Evolutionary conservation across 2,797 vertebrate genomes (phyloP).

Genomic region (Syndactyla subalaris): DNA sequence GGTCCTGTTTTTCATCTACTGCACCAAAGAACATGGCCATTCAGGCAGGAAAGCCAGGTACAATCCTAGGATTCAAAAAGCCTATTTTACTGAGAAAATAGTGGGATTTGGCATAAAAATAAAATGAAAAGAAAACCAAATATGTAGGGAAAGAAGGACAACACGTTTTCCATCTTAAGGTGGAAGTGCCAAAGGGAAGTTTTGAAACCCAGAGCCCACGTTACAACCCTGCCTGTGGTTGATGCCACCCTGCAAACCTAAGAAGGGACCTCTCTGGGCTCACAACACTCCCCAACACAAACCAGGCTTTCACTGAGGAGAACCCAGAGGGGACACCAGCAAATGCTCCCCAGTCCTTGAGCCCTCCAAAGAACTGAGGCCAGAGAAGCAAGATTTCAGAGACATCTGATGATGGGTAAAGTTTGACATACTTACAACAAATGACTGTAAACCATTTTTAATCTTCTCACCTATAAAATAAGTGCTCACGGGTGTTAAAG

Average conservation of each 20-base stretch:
- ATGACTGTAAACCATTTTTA: background rate
- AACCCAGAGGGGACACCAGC: background rate
- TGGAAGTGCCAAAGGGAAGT: background rate
- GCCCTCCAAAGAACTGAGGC: background rate
- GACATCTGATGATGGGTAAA: background rate
- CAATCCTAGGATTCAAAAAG: background rate
- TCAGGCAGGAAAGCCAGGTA: background rate
- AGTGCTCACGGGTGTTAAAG: background rate
- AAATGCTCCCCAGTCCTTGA: background rate
- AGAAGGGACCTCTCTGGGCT: background rate
- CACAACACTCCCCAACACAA: background rate
- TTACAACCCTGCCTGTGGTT: background rate
- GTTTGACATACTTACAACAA: background rate
- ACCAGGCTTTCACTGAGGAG: background rate
- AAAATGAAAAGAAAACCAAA: background rate
- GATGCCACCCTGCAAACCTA: background rate
- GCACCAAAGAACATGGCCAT: background rate
- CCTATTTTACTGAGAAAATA: background rate
- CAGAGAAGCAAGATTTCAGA: background rate
- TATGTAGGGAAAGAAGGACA: background rate
- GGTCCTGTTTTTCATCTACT: background rate
- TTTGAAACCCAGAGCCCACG: background rate
- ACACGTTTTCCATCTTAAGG: accelerated
- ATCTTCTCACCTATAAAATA: background rate
- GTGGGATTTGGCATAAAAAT: background rate